These are phyloP conservation scores for Crypturellus tataupa DNA, from an alignment of 2,797 vertebrate genomes.

Conservation along the genomic window DNA sequence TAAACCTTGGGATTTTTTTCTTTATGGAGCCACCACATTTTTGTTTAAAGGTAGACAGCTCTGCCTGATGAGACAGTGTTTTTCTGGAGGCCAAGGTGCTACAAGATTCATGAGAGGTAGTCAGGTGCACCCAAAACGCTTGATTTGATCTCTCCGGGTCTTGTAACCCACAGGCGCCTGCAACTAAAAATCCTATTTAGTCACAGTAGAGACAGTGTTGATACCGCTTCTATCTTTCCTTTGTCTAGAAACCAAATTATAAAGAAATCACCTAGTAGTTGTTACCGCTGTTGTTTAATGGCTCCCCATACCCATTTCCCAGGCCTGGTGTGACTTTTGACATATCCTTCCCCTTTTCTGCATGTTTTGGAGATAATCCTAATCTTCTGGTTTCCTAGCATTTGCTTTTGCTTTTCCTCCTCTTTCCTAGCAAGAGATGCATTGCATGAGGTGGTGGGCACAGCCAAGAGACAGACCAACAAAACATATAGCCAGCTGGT, in stretches of 20 bases:
- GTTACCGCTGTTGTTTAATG: neutral
- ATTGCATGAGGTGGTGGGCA: rapidly evolving
- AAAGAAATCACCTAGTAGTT: neutral
- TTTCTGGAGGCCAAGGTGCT: neutral
- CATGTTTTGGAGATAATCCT: neutral
- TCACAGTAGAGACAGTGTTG: neutral
- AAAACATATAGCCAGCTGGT: rapidly evolving
- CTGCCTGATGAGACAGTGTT: neutral
- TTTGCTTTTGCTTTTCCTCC: no score
- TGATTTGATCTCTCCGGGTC: neutral
- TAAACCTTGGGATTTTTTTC: neutral
- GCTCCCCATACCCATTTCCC: neutral
- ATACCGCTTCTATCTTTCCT: neutral
- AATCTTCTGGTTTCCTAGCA: neutral
- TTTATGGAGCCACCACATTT: neutral
- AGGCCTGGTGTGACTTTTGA: neutral
- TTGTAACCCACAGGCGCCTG: neutral
- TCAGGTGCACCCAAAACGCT: neutral
- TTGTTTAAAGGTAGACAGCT: neutral
- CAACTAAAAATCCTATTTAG: neutral
- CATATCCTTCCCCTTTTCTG: neutral
- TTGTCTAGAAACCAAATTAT: neutral
- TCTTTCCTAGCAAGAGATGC: neutral
- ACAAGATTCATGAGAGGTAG: rapidly evolving
- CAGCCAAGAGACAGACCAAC: neutral